A percentile compares a stretch with the other conserved stretches of the same genome.
These are phyloP conservation scores for Phoeniculus purpureus DNA, from an alignment of 2,797 vertebrate species.

Conservation along the genomic window DNA sequence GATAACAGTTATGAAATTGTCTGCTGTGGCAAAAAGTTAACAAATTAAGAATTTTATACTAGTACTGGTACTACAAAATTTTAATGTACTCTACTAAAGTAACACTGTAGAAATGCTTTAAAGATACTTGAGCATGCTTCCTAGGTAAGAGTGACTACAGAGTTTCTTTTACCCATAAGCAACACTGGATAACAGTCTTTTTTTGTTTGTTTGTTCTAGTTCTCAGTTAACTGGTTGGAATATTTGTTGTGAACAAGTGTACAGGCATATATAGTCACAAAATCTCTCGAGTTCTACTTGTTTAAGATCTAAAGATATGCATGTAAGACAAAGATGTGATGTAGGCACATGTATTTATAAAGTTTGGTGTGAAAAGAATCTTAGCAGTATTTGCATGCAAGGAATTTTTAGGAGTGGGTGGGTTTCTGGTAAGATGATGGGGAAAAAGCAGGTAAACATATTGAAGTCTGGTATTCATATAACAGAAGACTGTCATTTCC, in stretches of 20 bases:
- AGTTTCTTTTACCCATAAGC: not conserved
- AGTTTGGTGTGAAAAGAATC: not conserved
- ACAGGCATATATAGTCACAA: not conserved
- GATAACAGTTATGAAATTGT: not conserved
- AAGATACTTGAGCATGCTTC: not conserved
- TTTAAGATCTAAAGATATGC: not conserved
- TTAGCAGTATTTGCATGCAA: not conserved
- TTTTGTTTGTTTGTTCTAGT: not conserved
- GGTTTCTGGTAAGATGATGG: not conserved
- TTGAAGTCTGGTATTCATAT: slow-evolving; percentile 11
- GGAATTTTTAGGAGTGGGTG: not conserved
- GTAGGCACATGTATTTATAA: not conserved
- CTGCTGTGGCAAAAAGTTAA: not conserved
- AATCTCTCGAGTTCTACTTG: not conserved
- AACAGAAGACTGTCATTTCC: slow-evolving; percentile 18
- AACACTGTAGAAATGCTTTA: not conserved
- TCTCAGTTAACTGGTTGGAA: not conserved
- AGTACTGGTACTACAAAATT: not conserved
- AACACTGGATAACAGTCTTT: not conserved
- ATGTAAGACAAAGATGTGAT: not conserved
- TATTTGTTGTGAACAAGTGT: not conserved
- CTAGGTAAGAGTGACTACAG: not conserved
- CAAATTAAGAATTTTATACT: not conserved
- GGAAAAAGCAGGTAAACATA: slow-evolving; percentile 7
- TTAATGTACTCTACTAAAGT: not conserved